phyloP scores from a whole-genome alignment of 2,888 invertebrate species.

The Slavum lentiscoides region DNA sequence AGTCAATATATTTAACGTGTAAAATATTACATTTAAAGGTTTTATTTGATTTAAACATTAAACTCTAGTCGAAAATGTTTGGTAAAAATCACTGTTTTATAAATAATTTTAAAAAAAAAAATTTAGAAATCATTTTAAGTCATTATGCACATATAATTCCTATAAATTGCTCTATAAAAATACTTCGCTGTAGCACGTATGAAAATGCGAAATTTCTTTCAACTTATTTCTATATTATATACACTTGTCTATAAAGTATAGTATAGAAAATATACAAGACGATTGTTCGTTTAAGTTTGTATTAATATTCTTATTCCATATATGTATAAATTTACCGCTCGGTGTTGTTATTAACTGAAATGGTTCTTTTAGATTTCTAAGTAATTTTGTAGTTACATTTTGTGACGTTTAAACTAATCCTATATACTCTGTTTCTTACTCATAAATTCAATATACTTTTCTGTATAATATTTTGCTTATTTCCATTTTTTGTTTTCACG shows the following conservation, averaged over 20 bases:
- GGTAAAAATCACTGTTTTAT: too few relatives aligned
- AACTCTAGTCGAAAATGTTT: too few relatives aligned
- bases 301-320: not conserved
- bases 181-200: not conserved
- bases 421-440: not conserved
- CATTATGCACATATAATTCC: too few relatives aligned
- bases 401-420: not conserved
- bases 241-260: not conserved
- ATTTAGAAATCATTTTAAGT: too few relatives aligned
- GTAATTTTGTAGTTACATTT: constrained; percentile 16
- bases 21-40: too few relatives aligned
- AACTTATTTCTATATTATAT: not conserved
- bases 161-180: not conserved
- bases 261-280: not conserved
- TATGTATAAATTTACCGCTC: not conserved
- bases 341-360: not conserved
- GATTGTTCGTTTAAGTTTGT: not conserved
- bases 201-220: not conserved
- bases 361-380: constrained; percentile 13
- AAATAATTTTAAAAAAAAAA: too few relatives aligned
- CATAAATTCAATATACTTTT: not conserved
- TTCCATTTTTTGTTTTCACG: not conserved
- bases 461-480: not conserved
- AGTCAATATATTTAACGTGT: not conserved
- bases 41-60: too few relatives aligned